A percentile compares a stretch with the other conserved stretches of the same genome.
Evolutionary conservation across 2,888 invertebrate genomes (phyloP).

Genomic region (Drosophila subquinaria): DNA sequence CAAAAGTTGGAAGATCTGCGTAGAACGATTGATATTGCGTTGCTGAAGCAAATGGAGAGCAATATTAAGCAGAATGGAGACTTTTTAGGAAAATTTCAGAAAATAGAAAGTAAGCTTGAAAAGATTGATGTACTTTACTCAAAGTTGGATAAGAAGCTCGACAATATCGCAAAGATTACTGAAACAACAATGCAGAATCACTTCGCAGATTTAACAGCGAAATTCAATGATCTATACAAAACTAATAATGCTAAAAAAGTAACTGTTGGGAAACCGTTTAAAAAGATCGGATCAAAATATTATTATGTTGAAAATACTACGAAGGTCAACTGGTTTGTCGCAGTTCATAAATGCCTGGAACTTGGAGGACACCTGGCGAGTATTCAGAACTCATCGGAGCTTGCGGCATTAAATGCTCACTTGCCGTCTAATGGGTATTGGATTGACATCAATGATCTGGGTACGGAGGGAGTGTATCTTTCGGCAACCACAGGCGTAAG

Average conservation of each 20-base stretch:
- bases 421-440: neutral
- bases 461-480: neutral
- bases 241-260: neutral
- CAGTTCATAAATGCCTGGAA: neutral
- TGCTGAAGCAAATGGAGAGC: neutral
- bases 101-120: neutral
- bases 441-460: constrained; percentile 24
- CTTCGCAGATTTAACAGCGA: neutral
- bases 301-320: constrained; percentile 1
- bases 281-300: constrained; percentile 1
- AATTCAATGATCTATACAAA: neutral
- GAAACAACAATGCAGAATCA: neutral
- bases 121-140: neutral
- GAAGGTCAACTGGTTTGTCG: constrained; percentile 2
- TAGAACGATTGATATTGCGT: no score
- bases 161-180: neutral
- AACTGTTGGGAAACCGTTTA: neutral
- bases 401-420: neutral
- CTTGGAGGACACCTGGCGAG: constrained; percentile 8
- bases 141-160: neutral
- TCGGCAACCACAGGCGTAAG: neutral
- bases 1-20: neutral
- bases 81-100: neutral
- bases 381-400: constrained; percentile 3
- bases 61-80: no score